A percentile compares a stretch with the other conserved stretches of the same genome.
These are phyloP conservation scores for Amblyjoppa fuscipennis DNA, from an alignment of 2,888 invertebrate species.

Conservation along the genomic window DNA sequence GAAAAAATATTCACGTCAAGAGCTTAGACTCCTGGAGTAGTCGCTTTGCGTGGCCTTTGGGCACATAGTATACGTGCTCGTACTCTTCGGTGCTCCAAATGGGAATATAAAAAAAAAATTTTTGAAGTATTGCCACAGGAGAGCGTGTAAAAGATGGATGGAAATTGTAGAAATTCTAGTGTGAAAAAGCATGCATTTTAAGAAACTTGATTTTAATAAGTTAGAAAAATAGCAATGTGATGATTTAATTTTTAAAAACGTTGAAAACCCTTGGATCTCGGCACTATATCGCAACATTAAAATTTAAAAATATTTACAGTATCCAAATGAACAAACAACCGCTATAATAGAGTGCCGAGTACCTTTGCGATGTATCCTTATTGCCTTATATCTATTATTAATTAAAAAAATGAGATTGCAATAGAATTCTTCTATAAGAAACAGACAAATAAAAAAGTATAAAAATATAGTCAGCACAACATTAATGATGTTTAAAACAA, in stretches of 20 bases:
- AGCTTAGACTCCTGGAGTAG: not conserved
- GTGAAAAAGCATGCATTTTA: not conserved
- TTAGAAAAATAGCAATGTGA: not conserved
- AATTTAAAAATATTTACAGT: not conserved
- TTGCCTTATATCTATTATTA: not conserved
- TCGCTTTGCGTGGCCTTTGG: not conserved
- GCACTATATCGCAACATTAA: not conserved
- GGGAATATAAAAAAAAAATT: slow-evolving; percentile 1
- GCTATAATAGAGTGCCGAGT: slow-evolving; percentile 3
- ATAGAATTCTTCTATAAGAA: not conserved
- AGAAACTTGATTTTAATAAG: not conserved
- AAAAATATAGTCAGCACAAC: not conserved
- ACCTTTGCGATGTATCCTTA: not conserved
- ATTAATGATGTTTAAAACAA: not conserved
- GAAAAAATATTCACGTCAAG: not conserved
- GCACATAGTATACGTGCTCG: slow-evolving; percentile 18
- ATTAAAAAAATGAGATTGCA: not conserved
- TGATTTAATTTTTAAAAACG: not conserved
- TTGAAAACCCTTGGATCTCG: slow-evolving; percentile 24
- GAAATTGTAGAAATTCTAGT: not conserved
- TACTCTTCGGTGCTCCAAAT: slow-evolving; percentile 10
- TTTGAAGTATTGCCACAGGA: not conserved
- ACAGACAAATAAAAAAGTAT: not conserved
- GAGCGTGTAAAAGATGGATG: slow-evolving; percentile 14
- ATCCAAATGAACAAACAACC: not conserved